Percentiles rank a stretch among this genome's conserved stretches.
phyloP scores from a whole-genome alignment of 2,113 vertebrate species.

The Mohoua ochrocephala region DNA sequence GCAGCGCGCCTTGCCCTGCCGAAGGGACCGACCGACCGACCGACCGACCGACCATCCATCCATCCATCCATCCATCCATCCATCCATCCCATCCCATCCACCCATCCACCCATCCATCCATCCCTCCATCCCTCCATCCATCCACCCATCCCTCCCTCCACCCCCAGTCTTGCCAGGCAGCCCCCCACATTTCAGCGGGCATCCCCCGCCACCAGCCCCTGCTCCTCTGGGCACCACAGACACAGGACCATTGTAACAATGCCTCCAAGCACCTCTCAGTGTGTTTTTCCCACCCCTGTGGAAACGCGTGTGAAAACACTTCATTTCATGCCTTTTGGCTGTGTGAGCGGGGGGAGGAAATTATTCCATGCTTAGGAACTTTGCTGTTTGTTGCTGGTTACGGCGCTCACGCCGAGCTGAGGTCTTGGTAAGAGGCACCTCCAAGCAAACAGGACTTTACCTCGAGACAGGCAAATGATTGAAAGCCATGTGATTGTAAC shows the following conservation, averaged over 20 bases:
- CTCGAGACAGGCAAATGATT: accelerated
- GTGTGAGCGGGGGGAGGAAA: not conserved
- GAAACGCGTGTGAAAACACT: not conserved
- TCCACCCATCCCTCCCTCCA: not conserved
- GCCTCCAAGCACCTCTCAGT: not conserved
- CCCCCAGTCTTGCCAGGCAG: not conserved
- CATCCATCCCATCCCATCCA: not conserved
- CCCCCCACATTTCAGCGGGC: accelerated
- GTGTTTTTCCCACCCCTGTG: not conserved
- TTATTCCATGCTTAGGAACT: not conserved
- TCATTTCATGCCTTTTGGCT: not conserved
- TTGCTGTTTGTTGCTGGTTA: not conserved
- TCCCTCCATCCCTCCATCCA: not conserved
- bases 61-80: not conserved
- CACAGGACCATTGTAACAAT: accelerated
- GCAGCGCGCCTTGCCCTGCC: not conserved
- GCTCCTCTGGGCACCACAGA: not conserved
- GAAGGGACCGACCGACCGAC: not conserved
- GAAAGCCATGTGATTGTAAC: not conserved
- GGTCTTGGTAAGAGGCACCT: not conserved
- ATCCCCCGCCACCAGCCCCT: accelerated
- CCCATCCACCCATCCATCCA: not conserved
- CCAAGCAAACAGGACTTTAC: not conserved
- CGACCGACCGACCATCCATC: not conserved
- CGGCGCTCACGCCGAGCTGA: accelerated